A percentile compares a stretch with the other conserved stretches of the same genome.
Evolutionary conservation across 1,140 invertebrate species (phyloP).

Genomic region (Sarcophaga bullata): DNA sequence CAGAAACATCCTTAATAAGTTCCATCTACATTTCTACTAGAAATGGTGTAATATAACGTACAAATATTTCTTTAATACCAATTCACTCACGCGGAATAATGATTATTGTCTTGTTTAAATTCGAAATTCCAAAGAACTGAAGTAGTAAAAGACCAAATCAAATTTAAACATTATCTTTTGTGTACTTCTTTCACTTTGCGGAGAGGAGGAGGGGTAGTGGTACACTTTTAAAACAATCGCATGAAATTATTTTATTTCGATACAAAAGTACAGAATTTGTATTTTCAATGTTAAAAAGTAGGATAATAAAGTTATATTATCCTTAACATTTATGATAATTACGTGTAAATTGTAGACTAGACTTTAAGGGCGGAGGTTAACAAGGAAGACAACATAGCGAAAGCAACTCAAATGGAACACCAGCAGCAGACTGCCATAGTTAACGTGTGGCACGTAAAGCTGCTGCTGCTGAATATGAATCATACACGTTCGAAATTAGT

Average conservation of each 20-base stretch:
- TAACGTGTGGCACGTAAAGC: no score
- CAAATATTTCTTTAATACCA: not conserved
- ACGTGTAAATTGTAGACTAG: slow-evolving; percentile 32
- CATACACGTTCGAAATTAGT: not conserved
- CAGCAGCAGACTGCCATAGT: no score
- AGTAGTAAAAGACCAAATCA: not conserved
- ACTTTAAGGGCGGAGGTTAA: not conserved
- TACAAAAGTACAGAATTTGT: not conserved
- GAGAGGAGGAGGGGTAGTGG: no score
- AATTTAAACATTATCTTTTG: not conserved
- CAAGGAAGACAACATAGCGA: not conserved
- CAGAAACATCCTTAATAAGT: not conserved
- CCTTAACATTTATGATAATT: slow-evolving; percentile 35
- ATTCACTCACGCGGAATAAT: slow-evolving; percentile 11
- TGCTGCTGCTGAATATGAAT: not conserved
- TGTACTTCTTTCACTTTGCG: no score
- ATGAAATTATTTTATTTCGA: no score
- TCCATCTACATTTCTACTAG: not conserved
- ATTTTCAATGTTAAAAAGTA: not conserved
- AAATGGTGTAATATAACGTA: not conserved
- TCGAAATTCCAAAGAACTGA: not conserved
- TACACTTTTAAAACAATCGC: no score
- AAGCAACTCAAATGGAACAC: no score
- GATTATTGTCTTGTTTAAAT: not conserved
- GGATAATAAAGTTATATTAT: slow-evolving; percentile 35